phyloP scores from a whole-genome alignment of 2,797 vertebrate species.

The Zalophus californianus region DNA sequence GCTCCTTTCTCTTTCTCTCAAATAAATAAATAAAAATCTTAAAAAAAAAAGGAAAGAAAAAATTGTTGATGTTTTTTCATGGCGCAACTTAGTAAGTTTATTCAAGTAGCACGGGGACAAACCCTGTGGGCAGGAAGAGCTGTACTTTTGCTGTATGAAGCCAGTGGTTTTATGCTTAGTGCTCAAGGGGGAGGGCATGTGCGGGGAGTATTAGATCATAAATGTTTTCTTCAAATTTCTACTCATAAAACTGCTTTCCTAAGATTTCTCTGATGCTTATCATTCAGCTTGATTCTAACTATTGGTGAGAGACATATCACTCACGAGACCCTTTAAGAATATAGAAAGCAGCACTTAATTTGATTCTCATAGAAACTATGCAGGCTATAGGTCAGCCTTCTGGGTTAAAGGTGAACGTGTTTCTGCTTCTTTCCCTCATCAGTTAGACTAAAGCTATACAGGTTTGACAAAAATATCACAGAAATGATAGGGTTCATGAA shows the following conservation, averaged over 20 bases:
- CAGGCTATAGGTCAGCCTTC: not conserved
- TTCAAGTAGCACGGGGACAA: not conserved
- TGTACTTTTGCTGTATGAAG: not conserved
- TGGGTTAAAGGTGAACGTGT: not conserved
- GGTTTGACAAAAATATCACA: not conserved
- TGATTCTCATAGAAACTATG: not conserved
- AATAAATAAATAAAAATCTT: no score
- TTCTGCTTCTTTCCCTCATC: not conserved
- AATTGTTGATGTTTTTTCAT: not conserved
- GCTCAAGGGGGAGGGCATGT: not conserved
- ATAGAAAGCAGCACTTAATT: not conserved
- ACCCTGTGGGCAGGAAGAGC: not conserved
- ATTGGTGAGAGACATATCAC: not conserved
- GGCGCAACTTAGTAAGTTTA: not conserved
- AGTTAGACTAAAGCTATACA: not conserved
- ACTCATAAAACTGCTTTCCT: not conserved
- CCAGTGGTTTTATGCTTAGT: not conserved
- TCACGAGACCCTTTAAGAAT: not conserved
- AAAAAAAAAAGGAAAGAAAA: no score
- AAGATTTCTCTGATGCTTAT: not conserved
- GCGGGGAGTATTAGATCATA: not conserved
- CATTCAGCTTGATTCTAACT: not conserved
- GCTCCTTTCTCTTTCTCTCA: no score
- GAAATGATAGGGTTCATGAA: not conserved
- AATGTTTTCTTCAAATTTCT: not conserved